Conservation (phyloP, 2,113 vertebrate species). For the Urocitellus parryii region DNA sequence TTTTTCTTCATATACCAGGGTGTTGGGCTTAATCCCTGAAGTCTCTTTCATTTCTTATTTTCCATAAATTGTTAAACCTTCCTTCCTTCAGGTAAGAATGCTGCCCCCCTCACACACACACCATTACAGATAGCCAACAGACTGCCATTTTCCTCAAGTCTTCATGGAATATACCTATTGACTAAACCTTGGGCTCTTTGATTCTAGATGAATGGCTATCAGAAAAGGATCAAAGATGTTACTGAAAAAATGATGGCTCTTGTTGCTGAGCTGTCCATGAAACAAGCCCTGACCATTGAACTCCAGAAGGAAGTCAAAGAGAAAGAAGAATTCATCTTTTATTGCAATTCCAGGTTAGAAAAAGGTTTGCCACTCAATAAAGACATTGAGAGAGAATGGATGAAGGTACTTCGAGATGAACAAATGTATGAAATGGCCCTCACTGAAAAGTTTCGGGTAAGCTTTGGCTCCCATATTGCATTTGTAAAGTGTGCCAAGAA, state of each 20-base stretch:
- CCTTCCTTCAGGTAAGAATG: background rate
- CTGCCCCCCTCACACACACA: background rate
- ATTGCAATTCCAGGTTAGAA: conserved; percentile 87
- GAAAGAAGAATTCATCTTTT: conserved; percentile 90
- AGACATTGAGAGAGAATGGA: conserved; percentile 89
- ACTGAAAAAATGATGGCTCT: conserved; percentile 91
- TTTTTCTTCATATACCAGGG: background rate
- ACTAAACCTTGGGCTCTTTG: conserved; percentile 27
- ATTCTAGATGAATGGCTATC: conserved; percentile 89
- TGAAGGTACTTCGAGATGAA: conserved; percentile 87
- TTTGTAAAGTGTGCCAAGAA: background rate
- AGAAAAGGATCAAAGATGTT: conserved; percentile 87
- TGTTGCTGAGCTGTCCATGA: conserved; percentile 93
- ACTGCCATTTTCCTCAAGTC: background rate
- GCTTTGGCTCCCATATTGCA: background rate
- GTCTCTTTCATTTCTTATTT: background rate
- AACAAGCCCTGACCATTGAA: conserved; percentile 88
- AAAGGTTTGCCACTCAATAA: conserved; percentile 90
- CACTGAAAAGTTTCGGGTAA: conserved; percentile 89
- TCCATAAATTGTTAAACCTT: background rate
- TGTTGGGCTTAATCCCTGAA: background rate
- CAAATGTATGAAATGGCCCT: conserved; percentile 84
- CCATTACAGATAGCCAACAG: background rate
- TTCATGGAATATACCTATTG: background rate
- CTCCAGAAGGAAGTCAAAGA: conserved; percentile 92